Evolutionary conservation across 2,888 invertebrate species (phyloP).

Genomic region (Drosophila neonasuta): DNA sequence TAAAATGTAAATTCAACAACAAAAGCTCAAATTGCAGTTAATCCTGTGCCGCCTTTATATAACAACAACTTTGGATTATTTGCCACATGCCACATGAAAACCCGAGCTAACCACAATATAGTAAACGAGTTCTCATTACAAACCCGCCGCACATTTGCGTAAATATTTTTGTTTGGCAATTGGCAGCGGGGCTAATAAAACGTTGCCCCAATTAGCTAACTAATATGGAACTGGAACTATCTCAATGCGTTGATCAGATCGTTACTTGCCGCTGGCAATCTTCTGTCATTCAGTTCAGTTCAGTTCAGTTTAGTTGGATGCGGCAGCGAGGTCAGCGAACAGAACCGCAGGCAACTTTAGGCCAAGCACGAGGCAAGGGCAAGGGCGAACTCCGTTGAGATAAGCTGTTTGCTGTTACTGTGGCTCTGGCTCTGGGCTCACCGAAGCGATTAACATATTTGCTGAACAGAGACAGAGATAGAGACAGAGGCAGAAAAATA

Average conservation of each 20-base stretch:
- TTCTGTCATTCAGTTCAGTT: background rate
- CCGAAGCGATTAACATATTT: slow-evolving; percentile 8
- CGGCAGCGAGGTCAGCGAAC: slow-evolving; percentile 22
- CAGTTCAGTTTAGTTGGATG: slow-evolving; percentile 20
- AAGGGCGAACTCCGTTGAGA: slow-evolving; percentile 52
- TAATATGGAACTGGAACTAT: slow-evolving; percentile 37
- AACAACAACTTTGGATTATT: slow-evolving; percentile 30
- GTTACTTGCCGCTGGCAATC: background rate
- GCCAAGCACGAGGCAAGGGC: slow-evolving; percentile 56
- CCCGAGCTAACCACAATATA: slow-evolving; percentile 14
- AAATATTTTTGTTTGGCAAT: slow-evolving; percentile 44
- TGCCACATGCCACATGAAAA: slow-evolving; percentile 9
- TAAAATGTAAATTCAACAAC: slow-evolving; percentile 67
- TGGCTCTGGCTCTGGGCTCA: background rate
- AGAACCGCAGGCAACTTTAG: slow-evolving; percentile 34
- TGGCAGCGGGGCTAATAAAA: slow-evolving; percentile 5
- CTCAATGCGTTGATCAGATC: slow-evolving; percentile 7
- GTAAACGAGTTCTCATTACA: slow-evolving; percentile 62
- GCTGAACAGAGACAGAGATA: background rate
- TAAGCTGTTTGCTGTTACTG: slow-evolving; percentile 13
- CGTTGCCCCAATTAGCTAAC: slow-evolving; percentile 55
- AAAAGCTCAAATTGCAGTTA: slow-evolving; percentile 29
- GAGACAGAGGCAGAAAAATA: no score
- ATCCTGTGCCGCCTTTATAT: slow-evolving; percentile 61
- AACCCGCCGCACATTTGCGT: slow-evolving; percentile 48